phyloP scores from a whole-genome alignment of 2,888 invertebrate species.

The Rapana venosa region DNA sequence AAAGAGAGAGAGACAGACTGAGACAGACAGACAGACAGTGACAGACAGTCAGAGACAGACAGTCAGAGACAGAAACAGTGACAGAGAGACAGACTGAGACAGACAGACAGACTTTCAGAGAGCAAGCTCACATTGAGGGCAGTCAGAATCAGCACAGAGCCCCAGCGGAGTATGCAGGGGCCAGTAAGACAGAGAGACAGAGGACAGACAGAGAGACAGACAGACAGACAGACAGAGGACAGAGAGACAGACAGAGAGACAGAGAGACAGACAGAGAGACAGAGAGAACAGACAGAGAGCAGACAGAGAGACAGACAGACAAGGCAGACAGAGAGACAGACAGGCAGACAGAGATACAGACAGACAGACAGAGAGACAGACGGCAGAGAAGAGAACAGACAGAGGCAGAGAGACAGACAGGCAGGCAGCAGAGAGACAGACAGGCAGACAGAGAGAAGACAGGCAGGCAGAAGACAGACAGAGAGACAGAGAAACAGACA shows the following conservation, averaged over 20 bases:
- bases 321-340: not conserved
- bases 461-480: too few species aligned
- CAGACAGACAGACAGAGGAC: not conserved
- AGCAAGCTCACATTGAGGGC: slow-evolving; percentile 54
- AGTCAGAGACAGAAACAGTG: not conserved
- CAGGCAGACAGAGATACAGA: not conserved
- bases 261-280: too few species aligned
- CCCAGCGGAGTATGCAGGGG: slow-evolving; percentile 56
- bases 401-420: too few species aligned
- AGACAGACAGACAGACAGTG: not conserved
- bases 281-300: too few species aligned
- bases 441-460: too few species aligned
- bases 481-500: too few species aligned
- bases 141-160: slow-evolving; percentile 51
- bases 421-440: too few species aligned
- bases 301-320: not conserved
- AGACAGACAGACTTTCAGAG: not conserved
- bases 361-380: too few species aligned
- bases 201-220: not conserved
- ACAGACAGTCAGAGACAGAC: not conserved
- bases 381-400: too few species aligned
- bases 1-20: not conserved
- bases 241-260: not conserved
- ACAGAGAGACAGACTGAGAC: not conserved
- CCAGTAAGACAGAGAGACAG: too few species aligned